Conservation (phyloP, 2,888 invertebrate genomes). For the Drosophila siamana region DNA sequence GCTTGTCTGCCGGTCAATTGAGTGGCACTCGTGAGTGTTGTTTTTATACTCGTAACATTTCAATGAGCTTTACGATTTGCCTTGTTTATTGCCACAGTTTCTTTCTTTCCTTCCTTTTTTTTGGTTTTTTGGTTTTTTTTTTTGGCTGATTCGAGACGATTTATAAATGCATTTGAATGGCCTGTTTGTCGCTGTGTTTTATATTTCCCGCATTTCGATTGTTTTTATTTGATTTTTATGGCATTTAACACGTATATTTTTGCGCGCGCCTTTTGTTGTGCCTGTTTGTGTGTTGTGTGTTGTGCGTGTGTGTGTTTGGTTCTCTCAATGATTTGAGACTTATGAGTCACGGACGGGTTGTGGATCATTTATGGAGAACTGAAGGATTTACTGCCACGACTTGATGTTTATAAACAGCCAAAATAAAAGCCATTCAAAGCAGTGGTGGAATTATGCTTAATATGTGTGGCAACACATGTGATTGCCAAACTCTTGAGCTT, state of each 20-base stretch:
- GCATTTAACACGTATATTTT: constrained; percentile 57
- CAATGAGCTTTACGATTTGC: constrained; percentile 62
- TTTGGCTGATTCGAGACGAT: constrained; percentile 49
- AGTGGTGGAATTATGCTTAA: neutral
- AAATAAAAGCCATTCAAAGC: constrained; percentile 4
- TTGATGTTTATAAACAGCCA: constrained; percentile 10
- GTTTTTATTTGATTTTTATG: constrained; percentile 65
- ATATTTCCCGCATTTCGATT: constrained; percentile 60
- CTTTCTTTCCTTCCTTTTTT: constrained; percentile 12
- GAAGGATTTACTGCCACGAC: constrained; percentile 51
- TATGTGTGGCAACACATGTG: constrained; percentile 1
- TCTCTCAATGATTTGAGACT: constrained; percentile 33
- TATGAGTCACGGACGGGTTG: constrained; percentile 60
- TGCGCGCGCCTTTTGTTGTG: constrained; percentile 58
- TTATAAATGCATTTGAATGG: constrained; percentile 72
- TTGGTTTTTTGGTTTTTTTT: constrained; percentile 15
- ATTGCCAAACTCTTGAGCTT: neutral
- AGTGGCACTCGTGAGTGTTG: constrained; percentile 74
- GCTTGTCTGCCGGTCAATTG: constrained; percentile 62
- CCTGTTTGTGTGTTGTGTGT: neutral
- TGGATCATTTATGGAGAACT: constrained; percentile 43
- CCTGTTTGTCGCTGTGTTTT: constrained; percentile 47
- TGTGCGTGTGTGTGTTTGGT: neutral
- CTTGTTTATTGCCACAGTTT: constrained; percentile 61
- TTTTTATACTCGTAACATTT: constrained; percentile 71